Evolutionary conservation across 2,888 invertebrate genomes (phyloP).

Genomic region (Portevinia maculata): DNA sequence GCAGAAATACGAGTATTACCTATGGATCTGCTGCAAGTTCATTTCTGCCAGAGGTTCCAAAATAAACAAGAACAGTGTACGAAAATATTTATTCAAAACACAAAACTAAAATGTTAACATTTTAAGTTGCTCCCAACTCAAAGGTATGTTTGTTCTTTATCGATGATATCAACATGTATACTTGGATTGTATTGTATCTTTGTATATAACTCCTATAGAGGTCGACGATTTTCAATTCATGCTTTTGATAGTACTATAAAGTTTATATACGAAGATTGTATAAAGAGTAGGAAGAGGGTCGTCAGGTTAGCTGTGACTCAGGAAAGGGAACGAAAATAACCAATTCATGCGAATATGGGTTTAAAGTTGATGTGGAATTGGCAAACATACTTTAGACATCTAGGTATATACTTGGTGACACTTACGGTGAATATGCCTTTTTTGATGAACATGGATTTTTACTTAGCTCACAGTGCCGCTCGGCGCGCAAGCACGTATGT

Average conservation of each 20-base stretch:
- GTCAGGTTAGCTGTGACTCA: not conserved
- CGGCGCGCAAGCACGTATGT: too few species aligned
- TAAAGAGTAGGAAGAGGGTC: too few species aligned
- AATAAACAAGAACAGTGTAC: constrained; percentile 9
- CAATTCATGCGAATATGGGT: constrained; percentile 10
- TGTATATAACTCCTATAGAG: too few species aligned
- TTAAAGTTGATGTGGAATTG: not conserved
- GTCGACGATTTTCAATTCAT: too few species aligned
- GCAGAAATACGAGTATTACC: too few species aligned
- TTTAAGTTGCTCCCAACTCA: not conserved
- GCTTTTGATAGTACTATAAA: too few species aligned
- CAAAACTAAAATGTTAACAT: not conserved
- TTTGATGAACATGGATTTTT: constrained; percentile 18
- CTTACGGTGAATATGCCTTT: not conserved
- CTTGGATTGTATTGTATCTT: too few species aligned
- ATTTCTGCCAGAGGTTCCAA: too few species aligned
- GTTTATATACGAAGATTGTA: too few species aligned
- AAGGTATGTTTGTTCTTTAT: not conserved
- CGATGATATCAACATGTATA: not conserved
- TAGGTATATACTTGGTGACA: constrained; percentile 3
- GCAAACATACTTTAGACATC: not conserved
- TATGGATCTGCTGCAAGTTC: too few species aligned
- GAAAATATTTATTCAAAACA: not conserved
- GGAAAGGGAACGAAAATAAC: constrained; percentile 1
- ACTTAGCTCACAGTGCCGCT: constrained; percentile 12